Base-by-base conservation (phyloP, 2,888 invertebrate genomes). In the Catocala nupta region DNA sequence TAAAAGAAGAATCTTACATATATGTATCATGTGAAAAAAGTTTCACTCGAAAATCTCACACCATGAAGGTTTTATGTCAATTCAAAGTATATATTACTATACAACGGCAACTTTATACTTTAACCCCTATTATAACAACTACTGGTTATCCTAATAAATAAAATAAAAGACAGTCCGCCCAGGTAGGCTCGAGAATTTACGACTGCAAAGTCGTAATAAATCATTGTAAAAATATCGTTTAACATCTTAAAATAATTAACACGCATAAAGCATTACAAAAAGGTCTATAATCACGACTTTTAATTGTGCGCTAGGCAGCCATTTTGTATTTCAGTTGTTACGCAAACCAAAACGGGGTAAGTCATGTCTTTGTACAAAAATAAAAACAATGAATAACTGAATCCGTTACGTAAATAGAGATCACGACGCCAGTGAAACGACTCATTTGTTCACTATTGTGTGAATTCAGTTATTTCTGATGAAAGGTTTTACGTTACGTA, bases 371-470 rank as follows among this genome's bases (percentile, higher is more conserved):
- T 49, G 67, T 55, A 75, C 71, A 78, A 83, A 80, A 84, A 83
- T 70, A 80, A 76, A 82, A 84, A 85, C 81, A 85, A 83, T 81
- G 74, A 12, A 78, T 73, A 69, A 70, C 59, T 76, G 77, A 81
- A 84, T 82, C 74, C 79, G 80, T 89, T 89, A 83, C 87, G 83
- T 84, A 84, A 89, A 83, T 81, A 72, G 80, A 80, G 83, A 81
- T 62, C 87, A 84, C 83, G 84, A 81, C 6, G 36, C 25, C 63
- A 66, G 72, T 73, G 77, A 78, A 78, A 80, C 74, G 74, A 66
- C 68, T 75, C 63, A 73, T 78, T 80, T 76, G 67, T 61, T 64
- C 60, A 60, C 63, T 64, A 69, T 70, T 71, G 66, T 69, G 63
- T 71, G 71, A 72, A 68, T 70, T 71, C 59, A 50, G 60, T 70